Base-by-base conservation (phyloP, 2,113 vertebrate genomes). In the Oreocharis arfaki region DNA sequence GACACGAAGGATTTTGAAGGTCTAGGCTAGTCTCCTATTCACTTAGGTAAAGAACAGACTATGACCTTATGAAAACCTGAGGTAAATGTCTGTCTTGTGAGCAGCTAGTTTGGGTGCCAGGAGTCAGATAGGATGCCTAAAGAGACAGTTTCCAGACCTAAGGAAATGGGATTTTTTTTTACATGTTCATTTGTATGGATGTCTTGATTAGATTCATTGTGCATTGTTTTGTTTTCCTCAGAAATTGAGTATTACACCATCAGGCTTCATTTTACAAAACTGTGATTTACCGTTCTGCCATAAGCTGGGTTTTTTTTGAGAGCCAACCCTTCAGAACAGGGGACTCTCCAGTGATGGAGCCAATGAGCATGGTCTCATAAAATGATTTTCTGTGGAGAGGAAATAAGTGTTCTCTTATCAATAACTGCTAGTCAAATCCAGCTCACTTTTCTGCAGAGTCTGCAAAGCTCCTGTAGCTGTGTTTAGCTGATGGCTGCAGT, bases 401-500 rank as follows among this genome's bases (percentile, higher is more conserved):
- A 53, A 79, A 75, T 55, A 60, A 85, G 5, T 61, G 16, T n/a
- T 91, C 27, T 75, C 50, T 65, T 81, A 42, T 7, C 52, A 81
- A 13, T 76, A 91, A 50, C 44, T 93, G 22, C 47, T 56, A 44
- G 46, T 86, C 50, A 76, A 70, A 44, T 46, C 16, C 7, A 1
- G 16, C 71, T 83, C 12, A 33, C 35, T 90, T 82, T 94, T 89
- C 78, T 91, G 81, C 70, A 55, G 64, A 63, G 87, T 85, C 52
- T 73, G 47, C 95, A 59, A 82, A 90, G 61, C 75, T 87, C 55
- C 81, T 83, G 67, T 71, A 33, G 53, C 81, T 57, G 11, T 39
- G 80, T 96, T 94, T 59, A 90, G 92, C 92, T 95, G 88, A 90
- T 61, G 79, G 15, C 46, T 94, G 91, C 67, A 67, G 71, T 93